Evolutionary conservation across 2,113 vertebrate genomes (phyloP).

Genomic region (Deroptyus accipitrinus): DNA sequence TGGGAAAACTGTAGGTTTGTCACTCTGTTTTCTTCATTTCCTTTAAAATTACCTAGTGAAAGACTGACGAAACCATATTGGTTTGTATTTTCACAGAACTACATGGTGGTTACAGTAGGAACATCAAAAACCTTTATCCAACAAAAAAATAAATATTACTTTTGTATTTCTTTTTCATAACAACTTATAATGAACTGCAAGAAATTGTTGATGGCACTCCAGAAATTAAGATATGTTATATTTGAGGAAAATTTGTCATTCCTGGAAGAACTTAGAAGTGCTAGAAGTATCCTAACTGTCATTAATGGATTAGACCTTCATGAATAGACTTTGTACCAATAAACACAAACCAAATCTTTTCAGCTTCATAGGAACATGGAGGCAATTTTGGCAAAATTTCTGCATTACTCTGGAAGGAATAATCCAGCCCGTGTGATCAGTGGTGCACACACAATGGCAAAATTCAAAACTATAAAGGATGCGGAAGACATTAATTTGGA

Average conservation of each 20-base stretch:
- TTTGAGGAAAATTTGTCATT: not conserved
- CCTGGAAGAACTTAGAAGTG: not conserved
- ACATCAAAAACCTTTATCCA: not conserved
- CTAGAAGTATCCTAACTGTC: not conserved
- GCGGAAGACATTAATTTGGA: conserved; percentile 16
- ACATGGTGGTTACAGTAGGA: not conserved
- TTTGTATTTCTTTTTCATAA: not conserved
- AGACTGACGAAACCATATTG: not conserved
- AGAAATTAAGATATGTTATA: not conserved
- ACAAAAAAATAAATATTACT: not conserved
- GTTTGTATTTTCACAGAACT: not conserved
- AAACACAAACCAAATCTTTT: not conserved
- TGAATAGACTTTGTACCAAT: not conserved
- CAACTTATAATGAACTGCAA: not conserved
- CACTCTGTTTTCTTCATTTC: not conserved
- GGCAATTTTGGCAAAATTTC: not conserved
- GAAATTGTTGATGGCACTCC: not conserved
- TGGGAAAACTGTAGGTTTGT: not conserved
- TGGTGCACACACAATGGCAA: not conserved
- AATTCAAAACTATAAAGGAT: not conserved
- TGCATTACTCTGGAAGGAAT: not conserved
- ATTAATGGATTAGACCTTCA: not conserved
- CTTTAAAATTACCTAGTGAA: not conserved
- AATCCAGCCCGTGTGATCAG: not conserved
- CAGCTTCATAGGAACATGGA: not conserved